Evolutionary conservation across 2,113 vertebrate genomes (phyloP).

Genomic region (Prionailurus bengalensis): DNA sequence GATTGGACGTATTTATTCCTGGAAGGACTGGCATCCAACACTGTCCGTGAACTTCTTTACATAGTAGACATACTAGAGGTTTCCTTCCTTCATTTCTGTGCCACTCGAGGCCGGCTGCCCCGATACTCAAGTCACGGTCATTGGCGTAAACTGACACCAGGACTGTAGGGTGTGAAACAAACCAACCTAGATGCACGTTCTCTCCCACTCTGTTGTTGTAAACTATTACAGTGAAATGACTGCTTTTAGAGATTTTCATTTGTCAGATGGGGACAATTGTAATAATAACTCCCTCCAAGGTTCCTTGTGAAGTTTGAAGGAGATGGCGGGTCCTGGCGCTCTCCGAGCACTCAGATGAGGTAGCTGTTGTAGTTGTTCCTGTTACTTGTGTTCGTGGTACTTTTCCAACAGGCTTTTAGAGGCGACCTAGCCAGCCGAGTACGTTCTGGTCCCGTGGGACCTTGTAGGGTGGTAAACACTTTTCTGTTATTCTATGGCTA

Average conservation of each 20-base stretch:
- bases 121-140: background rate
- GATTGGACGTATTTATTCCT: background rate
- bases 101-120: background rate
- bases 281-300: background rate
- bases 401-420: background rate
- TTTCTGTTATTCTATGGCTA: slow-evolving; percentile 32
- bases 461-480: background rate
- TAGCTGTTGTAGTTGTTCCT: background rate
- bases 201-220: background rate
- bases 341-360: background rate
- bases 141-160: background rate
- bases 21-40: background rate
- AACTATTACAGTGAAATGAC: background rate
- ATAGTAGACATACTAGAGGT: background rate
- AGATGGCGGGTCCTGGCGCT: fast-evolving
- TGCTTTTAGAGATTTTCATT: background rate
- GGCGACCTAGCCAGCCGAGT: background rate
- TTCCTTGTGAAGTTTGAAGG: background rate
- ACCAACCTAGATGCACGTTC: background rate
- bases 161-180: background rate
- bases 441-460: background rate
- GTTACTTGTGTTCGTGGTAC: background rate
- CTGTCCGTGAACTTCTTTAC: background rate
- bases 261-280: background rate
- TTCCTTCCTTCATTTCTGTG: background rate